Evolutionary conservation across 2,797 vertebrate genomes (phyloP), one percentile per base, ranked within the genome.

Genomic region (Lerista edwardsae): DNA sequence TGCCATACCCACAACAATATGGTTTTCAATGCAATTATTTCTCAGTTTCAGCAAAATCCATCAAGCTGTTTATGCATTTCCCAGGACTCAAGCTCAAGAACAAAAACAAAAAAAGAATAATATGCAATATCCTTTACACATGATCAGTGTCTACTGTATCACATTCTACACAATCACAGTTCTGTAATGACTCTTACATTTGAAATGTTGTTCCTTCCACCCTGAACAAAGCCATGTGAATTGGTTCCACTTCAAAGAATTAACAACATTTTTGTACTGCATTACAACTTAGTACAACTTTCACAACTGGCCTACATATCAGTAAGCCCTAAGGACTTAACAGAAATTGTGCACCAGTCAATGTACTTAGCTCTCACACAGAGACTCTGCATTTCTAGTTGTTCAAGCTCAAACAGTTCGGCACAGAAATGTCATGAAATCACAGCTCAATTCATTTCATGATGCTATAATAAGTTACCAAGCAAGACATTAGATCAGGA

Each of bases 401-500:
- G 36, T 75, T 47, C 41, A 87, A n/a, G 82, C 77, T 51, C 72
- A 84, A 79, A 87, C 39, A 10, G 12, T 59, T 65, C 75, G 64
- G 76, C 15, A 71, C 17, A 34, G 1, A 0, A 0, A 74, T 81
- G 55, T 75, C 79, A 62, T 76, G 57, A 71, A 86, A 77, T 81
- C 55, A 77, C 2, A 12, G 57, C 65, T 82, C 55, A 75, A 75
- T 75, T 29, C 19, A 84, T 55, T 79, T 67, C 83, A 86, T 55
- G 76, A n/a, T 81, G 72, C 51, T 55, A 39, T 80, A 17, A 83
- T 82, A 90, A 47, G 34, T 87, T 82, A 90, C 79, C 69, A 81
- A 86, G 34, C 74, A 25, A 62, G 0, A n/a, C 81, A 62, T 83
- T 44, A 64, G 84, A 39, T 80, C 81, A 85, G 31, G 83, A 85